Evolutionary conservation across 1,140 invertebrate genomes (phyloP).

Genomic region (Mylabris phalerata): DNA sequence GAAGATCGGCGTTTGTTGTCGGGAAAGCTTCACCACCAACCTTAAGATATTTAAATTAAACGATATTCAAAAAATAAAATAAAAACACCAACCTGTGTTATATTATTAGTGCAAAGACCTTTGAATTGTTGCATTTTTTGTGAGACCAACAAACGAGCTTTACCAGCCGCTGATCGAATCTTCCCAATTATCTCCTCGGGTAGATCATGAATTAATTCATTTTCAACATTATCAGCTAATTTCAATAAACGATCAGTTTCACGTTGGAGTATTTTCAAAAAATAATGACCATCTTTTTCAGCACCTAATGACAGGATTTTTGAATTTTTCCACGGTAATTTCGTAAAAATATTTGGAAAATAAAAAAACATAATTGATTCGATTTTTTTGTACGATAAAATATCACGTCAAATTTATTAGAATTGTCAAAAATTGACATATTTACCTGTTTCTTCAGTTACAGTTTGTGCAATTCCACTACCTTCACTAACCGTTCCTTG

Average conservation of each 20-base stretch:
- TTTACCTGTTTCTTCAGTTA: conserved; percentile 22
- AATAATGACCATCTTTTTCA: conserved; percentile 67
- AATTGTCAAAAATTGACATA: neutral
- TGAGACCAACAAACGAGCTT: conserved; percentile 78
- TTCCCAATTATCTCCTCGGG: conserved; percentile 76
- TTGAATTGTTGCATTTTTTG: conserved; percentile 95
- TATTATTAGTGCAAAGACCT: conserved; percentile 72
- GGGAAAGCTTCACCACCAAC: conserved; percentile 72
- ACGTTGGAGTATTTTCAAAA: conserved; percentile 62
- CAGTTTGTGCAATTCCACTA: conserved; percentile 5
- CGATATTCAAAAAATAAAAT: neutral
- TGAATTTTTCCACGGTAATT: neutral
- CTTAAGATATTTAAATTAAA: conserved; percentile 37
- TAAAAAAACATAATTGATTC: neutral
- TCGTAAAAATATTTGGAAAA: neutral
- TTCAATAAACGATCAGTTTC: conserved; percentile 63
- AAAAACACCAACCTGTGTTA: conserved; percentile 49
- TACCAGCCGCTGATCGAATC: conserved; percentile 80
- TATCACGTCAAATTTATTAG: neutral
- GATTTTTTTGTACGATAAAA: neutral
- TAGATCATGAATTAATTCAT: conserved; percentile 48
- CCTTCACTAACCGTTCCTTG: conserved; percentile 1
- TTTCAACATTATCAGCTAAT: conserved; percentile 61
- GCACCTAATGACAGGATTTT: conserved; percentile 6
- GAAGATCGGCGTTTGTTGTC: conserved; percentile 81